phyloP scores from a whole-genome alignment of 1,140 invertebrate species.

The Hycleus cichorii region DNA sequence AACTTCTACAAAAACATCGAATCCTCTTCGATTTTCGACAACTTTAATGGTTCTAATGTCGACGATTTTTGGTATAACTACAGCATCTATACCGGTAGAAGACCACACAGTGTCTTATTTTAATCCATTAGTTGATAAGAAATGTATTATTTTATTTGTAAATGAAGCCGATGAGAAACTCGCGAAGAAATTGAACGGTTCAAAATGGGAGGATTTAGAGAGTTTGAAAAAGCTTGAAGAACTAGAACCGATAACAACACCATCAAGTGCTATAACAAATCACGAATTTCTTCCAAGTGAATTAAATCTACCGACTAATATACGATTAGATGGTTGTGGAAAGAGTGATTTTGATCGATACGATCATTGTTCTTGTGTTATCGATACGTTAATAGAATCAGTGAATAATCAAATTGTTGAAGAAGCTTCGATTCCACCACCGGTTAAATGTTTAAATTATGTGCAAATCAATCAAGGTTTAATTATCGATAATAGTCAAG shows the following conservation, averaged over 20 bases:
- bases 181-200: slow-evolving; percentile 4
- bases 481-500: background rate
- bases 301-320: background rate
- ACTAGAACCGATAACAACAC: background rate
- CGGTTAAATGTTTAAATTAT: background rate
- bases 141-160: slow-evolving; percentile 7
- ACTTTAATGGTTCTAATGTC: background rate
- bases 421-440: background rate
- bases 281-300: background rate
- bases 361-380: slow-evolving; percentile 5
- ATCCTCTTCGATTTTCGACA: background rate
- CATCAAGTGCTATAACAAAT: background rate
- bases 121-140: background rate
- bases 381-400: background rate
- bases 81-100: background rate
- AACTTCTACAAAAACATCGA: no score
- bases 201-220: background rate
- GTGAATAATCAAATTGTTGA: background rate
- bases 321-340: slow-evolving; percentile 1
- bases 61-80: background rate
- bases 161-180: background rate
- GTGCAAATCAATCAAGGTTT: background rate
- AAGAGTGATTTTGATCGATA: slow-evolving; percentile 4
- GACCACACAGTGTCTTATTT: background rate
- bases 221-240: background rate